phyloP scores from a whole-genome alignment of 2,113 vertebrate species.

The Rhinoderma darwinii region DNA sequence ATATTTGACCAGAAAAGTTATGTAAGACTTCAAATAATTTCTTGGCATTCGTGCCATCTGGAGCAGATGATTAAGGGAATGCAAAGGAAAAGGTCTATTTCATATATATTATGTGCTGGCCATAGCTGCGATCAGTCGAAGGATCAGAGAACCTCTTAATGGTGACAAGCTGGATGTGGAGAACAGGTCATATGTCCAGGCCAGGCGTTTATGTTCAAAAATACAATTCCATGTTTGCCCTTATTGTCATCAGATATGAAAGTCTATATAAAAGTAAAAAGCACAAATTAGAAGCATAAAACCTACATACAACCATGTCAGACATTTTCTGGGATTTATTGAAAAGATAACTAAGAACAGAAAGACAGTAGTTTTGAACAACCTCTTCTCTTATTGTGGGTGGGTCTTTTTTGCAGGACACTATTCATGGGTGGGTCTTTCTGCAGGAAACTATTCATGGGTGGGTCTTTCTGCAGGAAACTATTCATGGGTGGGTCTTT shows the following conservation, averaged over 20 bases:
- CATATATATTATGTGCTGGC: background rate
- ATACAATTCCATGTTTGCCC: background rate
- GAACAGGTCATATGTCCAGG: background rate
- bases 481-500: background rate
- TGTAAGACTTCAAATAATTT: background rate
- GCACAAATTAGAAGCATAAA: background rate
- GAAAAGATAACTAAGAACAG: background rate
- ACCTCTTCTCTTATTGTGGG: background rate
- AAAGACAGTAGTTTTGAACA: background rate
- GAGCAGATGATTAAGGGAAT: background rate
- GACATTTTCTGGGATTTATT: background rate
- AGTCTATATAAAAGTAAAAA: background rate
- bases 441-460: background rate
- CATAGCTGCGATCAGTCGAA: background rate
- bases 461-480: background rate
- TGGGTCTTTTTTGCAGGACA: background rate
- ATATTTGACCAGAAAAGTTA: background rate
- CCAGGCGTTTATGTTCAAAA: background rate
- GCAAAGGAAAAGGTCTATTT: background rate
- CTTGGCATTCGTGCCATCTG: background rate
- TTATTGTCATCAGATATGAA: background rate
- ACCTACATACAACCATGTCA: background rate
- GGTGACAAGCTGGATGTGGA: background rate
- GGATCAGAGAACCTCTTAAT: background rate
- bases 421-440: background rate